phyloP scores from a whole-genome alignment of 2,113 vertebrate genomes.

The Rhombomys opimus region DNA sequence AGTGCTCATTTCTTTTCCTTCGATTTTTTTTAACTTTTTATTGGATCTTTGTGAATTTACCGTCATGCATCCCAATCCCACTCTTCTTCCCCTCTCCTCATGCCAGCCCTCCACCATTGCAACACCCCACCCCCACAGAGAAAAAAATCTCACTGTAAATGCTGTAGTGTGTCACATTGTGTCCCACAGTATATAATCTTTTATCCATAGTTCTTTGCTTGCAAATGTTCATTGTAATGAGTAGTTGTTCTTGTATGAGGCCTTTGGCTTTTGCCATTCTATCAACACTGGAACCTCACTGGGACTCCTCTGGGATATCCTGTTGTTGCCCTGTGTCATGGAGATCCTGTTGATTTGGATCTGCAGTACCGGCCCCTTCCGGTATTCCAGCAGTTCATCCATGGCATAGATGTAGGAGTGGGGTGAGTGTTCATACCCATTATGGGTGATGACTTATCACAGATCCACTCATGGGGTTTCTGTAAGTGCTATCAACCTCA shows the following conservation, averaged over 20 bases:
- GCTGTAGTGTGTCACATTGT: not conserved
- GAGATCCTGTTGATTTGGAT: not conserved
- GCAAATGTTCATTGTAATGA: not conserved
- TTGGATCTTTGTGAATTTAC: not conserved
- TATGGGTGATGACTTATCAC: conserved; percentile 18
- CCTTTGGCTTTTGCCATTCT: not conserved
- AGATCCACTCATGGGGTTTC: not conserved
- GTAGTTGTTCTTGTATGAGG: not conserved
- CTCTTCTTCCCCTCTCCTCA: not conserved
- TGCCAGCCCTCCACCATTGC: not conserved
- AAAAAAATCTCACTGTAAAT: not conserved
- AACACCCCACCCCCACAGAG: not conserved
- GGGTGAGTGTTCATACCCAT: not conserved
- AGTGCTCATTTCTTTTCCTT: not conserved
- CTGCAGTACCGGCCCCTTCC: not conserved
- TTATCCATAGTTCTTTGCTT: not conserved
- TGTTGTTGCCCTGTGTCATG: not conserved
- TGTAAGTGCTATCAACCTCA: not conserved
- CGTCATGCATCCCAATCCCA: not conserved
- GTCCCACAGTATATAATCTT: not conserved
- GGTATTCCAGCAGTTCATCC: not conserved
- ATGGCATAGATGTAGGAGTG: not conserved
- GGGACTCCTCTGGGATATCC: not conserved
- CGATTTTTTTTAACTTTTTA: not conserved
- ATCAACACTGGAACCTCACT: not conserved